Conservation (phyloP, 2,113 vertebrate species). For the Acrocephalus kingi region DNA sequence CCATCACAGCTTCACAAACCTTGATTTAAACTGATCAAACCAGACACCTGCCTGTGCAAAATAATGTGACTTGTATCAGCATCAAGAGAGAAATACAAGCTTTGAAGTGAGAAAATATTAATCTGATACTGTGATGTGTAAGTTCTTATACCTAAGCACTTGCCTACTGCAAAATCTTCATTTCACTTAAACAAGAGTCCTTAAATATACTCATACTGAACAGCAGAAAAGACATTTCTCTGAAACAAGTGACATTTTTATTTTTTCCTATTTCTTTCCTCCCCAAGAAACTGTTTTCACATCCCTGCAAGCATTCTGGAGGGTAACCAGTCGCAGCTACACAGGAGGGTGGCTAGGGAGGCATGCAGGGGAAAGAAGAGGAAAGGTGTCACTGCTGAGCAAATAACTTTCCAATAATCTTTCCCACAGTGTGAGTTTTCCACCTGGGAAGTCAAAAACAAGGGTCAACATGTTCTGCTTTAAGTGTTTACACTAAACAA, state of each 20-base stretch:
- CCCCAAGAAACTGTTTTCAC: not conserved
- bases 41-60: constrained; percentile 30
- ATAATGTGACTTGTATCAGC: constrained; percentile 33
- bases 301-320: not conserved
- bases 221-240: constrained; percentile 3
- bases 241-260: not conserved
- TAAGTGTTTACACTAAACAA: not conserved
- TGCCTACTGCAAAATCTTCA: constrained; percentile 33
- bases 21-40: constrained; percentile 65
- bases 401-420: not conserved
- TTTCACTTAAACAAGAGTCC: constrained; percentile 25
- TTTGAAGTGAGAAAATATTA: constrained; percentile 64
- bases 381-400: not conserved
- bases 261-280: not conserved
- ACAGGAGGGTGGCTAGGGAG: not conserved
- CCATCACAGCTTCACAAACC: constrained; percentile 34
- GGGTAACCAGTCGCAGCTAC: not conserved
- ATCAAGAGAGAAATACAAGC: constrained; percentile 37
- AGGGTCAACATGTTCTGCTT: not conserved
- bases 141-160: constrained; percentile 18
- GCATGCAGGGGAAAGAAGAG: not conserved
- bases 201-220: constrained; percentile 20
- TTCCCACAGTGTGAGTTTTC: not conserved
- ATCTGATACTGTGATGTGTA: constrained; percentile 17
- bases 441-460: not conserved